A percentile compares a stretch with the other conserved stretches of the same genome.
Evolutionary conservation across 2,113 vertebrate species (phyloP).

Genomic region (Apus apus): DNA sequence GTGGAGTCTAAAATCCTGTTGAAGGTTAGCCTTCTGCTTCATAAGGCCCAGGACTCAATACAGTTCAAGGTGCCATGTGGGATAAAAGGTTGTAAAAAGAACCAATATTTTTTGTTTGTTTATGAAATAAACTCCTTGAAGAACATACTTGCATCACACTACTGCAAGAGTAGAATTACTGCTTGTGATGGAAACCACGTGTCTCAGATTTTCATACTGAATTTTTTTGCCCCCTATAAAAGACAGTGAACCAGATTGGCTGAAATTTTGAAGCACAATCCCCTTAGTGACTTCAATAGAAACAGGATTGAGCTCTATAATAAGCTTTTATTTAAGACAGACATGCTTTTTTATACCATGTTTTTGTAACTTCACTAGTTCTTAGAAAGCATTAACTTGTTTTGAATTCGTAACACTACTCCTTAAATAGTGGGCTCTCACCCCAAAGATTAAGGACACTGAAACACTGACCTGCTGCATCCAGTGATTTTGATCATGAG

Average conservation of each 20-base stretch:
- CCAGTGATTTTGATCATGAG: constrained; percentile 10
- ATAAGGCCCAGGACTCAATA: background rate
- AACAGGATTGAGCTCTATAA: constrained; percentile 37
- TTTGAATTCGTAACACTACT: background rate
- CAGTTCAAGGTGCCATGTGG: background rate
- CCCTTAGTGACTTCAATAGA: constrained; percentile 3
- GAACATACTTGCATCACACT: background rate
- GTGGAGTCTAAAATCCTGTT: background rate
- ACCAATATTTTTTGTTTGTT: background rate
- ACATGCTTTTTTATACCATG: background rate
- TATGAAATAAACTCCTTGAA: background rate
- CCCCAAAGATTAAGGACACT: background rate
- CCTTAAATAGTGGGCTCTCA: constrained; percentile 17
- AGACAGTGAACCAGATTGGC: background rate
- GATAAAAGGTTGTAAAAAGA: background rate
- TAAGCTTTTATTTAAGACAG: constrained; percentile 40
- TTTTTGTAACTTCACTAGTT: constrained; percentile 42
- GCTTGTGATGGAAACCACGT: background rate
- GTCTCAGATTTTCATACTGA: constrained; percentile 49
- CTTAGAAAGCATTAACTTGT: constrained; percentile 28
- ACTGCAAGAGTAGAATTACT: background rate
- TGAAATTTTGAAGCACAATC: constrained; percentile 37
- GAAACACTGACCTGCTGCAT: background rate
- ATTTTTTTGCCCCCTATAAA: constrained; percentile 34
- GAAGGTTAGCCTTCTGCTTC: background rate